Conservation (phyloP, 2,113 vertebrate species). For the Gopherus flavomarginatus region DNA sequence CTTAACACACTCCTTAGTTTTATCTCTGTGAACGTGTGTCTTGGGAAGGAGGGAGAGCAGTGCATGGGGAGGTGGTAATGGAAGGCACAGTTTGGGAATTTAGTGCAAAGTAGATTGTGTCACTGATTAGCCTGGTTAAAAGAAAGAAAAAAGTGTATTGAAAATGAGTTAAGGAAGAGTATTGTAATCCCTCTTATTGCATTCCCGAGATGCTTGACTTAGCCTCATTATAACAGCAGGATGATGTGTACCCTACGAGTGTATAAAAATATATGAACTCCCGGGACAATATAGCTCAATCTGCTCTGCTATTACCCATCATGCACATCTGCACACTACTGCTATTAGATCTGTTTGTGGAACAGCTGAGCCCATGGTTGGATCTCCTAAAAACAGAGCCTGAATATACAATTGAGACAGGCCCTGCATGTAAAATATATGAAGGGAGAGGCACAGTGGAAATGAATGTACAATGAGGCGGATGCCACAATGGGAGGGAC, state of each 20-base stretch:
- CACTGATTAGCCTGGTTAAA: slow-evolving; percentile 44
- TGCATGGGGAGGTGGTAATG: no score
- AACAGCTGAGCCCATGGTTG: slow-evolving; percentile 73
- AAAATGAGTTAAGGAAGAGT: slow-evolving; percentile 67
- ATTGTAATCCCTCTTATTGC: slow-evolving; percentile 76
- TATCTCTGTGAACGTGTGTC: not conserved
- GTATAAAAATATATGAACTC: slow-evolving; percentile 80
- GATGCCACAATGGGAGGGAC: slow-evolving; percentile 26
- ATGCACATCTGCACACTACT: slow-evolving; percentile 70
- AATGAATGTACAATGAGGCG: slow-evolving; percentile 30
- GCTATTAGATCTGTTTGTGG: slow-evolving; percentile 74
- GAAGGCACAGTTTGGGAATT: slow-evolving; percentile 18
- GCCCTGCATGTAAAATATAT: slow-evolving; percentile 52
- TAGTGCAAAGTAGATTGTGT: slow-evolving; percentile 24
- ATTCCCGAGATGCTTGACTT: slow-evolving; percentile 71
- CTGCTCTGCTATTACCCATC: slow-evolving; percentile 75
- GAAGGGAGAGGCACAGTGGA: slow-evolving; percentile 47
- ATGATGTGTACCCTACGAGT: slow-evolving; percentile 71
- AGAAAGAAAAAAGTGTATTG: slow-evolving; percentile 55
- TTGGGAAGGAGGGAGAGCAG: not conserved
- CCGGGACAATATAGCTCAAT: slow-evolving; percentile 76
- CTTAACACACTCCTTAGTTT: slow-evolving; percentile 35
- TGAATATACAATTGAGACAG: slow-evolving; percentile 51
- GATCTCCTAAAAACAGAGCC: slow-evolving; percentile 52
- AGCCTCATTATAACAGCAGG: slow-evolving; percentile 73